Percentiles rank a stretch among this genome's conserved stretches.
These are phyloP conservation scores for Pantala flavescens DNA, from an alignment of 1,140 invertebrate genomes.

Conservation along the genomic window DNA sequence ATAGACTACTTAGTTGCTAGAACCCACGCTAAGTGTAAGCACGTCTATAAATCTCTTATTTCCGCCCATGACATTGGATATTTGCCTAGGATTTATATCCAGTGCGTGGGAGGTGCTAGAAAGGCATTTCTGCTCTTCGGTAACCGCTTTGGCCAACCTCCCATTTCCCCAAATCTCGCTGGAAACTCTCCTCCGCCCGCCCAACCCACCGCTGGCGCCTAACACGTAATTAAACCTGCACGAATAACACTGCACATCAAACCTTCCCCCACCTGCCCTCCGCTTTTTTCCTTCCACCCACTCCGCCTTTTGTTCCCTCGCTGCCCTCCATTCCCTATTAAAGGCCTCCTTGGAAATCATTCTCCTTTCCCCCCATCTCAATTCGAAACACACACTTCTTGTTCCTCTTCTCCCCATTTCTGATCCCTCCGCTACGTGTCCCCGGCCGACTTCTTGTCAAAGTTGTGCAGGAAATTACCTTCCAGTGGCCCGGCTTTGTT, in stretches of 20 bases:
- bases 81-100: no score
- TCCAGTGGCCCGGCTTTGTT: constrained; percentile 2
- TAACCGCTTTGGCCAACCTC: no score
- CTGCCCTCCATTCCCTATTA: not conserved
- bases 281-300: not conserved
- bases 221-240: not conserved
- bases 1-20: no score
- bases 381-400: not conserved
- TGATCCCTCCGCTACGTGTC: not conserved
- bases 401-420: not conserved
- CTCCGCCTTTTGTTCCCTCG: not conserved
- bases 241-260: not conserved
- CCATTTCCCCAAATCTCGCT: no score
- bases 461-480: not conserved
- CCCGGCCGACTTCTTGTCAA: constrained; percentile 2
- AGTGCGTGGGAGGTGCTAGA: no score
- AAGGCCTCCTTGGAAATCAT: not conserved
- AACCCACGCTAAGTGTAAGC: no score
- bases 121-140: no score
- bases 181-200: no score
- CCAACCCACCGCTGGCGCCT: not conserved
- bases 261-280: not conserved
- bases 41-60: no score
- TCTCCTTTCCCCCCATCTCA: not conserved
- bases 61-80: no score